Percentiles rank a stretch among this genome's conserved stretches.
Conservation (phyloP, 2,797 vertebrate species). For the Chloroceryle amazona region DNA sequence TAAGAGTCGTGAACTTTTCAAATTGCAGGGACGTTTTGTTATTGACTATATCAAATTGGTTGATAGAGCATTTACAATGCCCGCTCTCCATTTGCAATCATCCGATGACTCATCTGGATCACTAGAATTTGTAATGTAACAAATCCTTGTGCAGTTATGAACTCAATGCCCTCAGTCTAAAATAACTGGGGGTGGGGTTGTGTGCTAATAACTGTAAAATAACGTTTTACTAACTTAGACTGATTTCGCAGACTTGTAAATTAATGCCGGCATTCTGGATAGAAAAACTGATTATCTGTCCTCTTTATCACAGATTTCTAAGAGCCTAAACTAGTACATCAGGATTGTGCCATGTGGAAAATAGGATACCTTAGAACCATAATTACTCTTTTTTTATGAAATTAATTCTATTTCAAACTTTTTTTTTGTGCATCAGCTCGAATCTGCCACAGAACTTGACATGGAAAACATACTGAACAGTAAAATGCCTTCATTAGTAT, state of each 20-base stretch:
- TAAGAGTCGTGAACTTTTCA: not conserved
- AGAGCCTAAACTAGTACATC: not conserved
- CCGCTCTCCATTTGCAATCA: not conserved
- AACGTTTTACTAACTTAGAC: not conserved
- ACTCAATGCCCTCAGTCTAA: not conserved
- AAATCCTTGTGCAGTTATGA: not conserved
- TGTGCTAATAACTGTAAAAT: not conserved
- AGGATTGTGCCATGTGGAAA: not conserved
- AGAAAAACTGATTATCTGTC: not conserved
- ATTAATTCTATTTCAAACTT: not conserved
- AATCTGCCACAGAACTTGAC: not conserved
- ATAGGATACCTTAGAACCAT: not conserved
- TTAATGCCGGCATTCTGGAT: not conserved
- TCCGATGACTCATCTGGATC: not conserved
- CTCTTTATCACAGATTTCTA: not conserved
- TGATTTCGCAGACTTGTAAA: not conserved
- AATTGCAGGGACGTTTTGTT: not conserved
- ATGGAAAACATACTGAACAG: not conserved
- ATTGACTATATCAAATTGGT: fast-evolving
- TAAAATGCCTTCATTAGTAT: not conserved
- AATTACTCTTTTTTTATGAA: not conserved
- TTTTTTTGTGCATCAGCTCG: not conserved
- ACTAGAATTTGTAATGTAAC: not conserved
- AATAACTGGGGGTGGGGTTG: fast-evolving
- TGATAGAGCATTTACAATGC: not conserved